phyloP scores from a whole-genome alignment of 2,888 invertebrate genomes.

The Sarcophaga caerulescens region DNA sequence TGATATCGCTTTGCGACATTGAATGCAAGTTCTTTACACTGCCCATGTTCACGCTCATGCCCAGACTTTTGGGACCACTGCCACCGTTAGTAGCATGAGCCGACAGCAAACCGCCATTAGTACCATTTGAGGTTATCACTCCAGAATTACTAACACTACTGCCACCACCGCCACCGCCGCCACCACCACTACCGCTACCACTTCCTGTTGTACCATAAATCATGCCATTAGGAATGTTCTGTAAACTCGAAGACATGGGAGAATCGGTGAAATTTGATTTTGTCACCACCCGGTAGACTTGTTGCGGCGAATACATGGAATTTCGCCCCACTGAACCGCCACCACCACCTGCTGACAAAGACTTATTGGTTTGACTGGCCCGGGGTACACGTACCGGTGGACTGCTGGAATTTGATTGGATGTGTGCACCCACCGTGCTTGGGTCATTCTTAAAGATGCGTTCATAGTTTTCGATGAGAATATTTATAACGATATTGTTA shows the following conservation, averaged over 20 bases:
- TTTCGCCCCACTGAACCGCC: constrained; percentile 73
- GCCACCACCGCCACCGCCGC: constrained; percentile 68
- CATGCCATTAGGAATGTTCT: constrained; percentile 81
- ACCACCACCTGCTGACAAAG: constrained; percentile 60
- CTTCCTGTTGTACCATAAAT: constrained; percentile 72
- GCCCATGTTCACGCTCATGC: constrained; percentile 74
- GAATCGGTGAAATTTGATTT: constrained; percentile 81
- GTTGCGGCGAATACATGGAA: constrained; percentile 79
- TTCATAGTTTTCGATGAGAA: constrained; percentile 94
- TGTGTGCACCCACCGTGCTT: constrained; percentile 71
- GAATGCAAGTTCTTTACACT: constrained; percentile 79
- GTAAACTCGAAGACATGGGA: constrained; percentile 81
- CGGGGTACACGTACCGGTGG: constrained; percentile 79
- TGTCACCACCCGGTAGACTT: constrained; percentile 79
- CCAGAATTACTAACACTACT: constrained; percentile 68
- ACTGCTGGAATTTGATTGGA: constrained; percentile 73
- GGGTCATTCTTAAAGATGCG: constrained; percentile 84
- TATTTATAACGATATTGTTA: constrained; percentile 98
- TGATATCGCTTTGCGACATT: constrained; percentile 80
- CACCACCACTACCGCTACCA: constrained; percentile 70
- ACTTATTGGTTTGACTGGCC: constrained; percentile 74
- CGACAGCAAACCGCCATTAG: constrained; percentile 70
- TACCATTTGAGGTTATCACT: constrained; percentile 70
- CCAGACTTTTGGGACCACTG: constrained; percentile 70
- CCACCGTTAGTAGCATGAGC: constrained; percentile 72